Evolutionary conservation across 1,140 invertebrate species (phyloP), one percentile per base, ranked within the genome.

Genomic region (Cotesia glomerata): DNA sequence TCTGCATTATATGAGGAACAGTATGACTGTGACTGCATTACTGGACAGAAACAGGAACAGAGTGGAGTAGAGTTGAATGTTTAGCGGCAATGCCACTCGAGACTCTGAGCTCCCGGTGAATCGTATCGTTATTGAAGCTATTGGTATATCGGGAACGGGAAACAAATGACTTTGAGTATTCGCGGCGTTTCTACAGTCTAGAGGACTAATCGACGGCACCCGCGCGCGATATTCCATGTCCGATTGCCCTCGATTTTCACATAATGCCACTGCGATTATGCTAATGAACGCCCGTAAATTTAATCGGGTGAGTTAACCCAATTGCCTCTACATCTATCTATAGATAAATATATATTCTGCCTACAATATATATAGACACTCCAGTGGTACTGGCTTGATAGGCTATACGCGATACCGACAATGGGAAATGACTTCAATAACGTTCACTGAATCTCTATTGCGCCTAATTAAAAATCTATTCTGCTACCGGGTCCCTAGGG

Each of bases 281-380:
- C 51, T 67, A 67, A 56, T 67, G 65, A 67, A 56, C 49, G 51
- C 26, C 13, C 16, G 65, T 67, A 67, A 67, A 67, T 67, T 67
- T 32, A 54, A 65, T 39, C 39, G 11, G n/a, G 36, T n/a, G 63
- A 45, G 34, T 65, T 51, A 65, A 49, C 45, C 63, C 63, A 16
- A 65, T 49, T 49, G 34, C 11, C 5, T 36, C 11, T 64, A 66
- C 18, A 49, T 26, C 7, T 59, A 9, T 59, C 9, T 32, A 32
- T 32, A 59, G 34, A 32, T 59, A 9, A 3, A 59, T 59, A 13
- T 59, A 59, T 59, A 59, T 8, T 9, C 26, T 26, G 16, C 11
- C 18, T 51, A 11, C 45, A 11, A 51, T 51, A 51, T 51, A 51
- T 51, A 51, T 51, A 51, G 8, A 51, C 45, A 51, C n/a, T 11